Conservation (phyloP, 2,797 vertebrate species). For the Myotis pilosus region DNA sequence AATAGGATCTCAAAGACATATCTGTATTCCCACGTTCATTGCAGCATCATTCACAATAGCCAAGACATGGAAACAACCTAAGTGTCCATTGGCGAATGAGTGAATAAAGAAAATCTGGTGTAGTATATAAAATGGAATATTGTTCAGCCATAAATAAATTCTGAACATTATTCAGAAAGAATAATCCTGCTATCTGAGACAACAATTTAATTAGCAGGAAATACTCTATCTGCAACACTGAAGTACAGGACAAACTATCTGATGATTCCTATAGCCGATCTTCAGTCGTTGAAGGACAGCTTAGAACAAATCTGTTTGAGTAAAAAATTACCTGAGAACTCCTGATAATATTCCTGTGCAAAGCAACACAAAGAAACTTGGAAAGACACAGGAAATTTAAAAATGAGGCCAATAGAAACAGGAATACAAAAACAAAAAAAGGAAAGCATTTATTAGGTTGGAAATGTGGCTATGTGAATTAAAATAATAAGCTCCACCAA, state of each 20-base stretch:
- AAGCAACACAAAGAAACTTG: not conserved
- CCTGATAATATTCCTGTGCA: not conserved
- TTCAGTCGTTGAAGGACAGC: not conserved
- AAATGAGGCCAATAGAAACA: not conserved
- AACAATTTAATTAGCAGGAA: conserved; percentile 46
- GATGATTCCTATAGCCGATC: not conserved
- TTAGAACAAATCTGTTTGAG: not conserved
- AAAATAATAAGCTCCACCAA: not conserved
- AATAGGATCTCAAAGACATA: too few species aligned
- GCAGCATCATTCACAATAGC: too few species aligned
- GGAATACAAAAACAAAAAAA: not conserved
- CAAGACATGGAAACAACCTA: too few species aligned
- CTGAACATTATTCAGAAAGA: not conserved
- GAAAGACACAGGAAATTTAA: not conserved
- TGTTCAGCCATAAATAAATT: not conserved
- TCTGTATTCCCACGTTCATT: too few species aligned
- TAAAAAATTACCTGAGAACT: not conserved
- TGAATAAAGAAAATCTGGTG: not conserved
- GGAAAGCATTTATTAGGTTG: not conserved
- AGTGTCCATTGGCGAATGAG: too few species aligned
- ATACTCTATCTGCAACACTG: not conserved
- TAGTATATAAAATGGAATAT: not conserved
- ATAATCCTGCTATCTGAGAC: not conserved
- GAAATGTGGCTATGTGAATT: not conserved
- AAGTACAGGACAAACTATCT: conserved; percentile 1